Evolutionary conservation across 2,888 invertebrate species (phyloP), one percentile per base, ranked within the genome.

Genomic region (Eupeodes luniger): DNA sequence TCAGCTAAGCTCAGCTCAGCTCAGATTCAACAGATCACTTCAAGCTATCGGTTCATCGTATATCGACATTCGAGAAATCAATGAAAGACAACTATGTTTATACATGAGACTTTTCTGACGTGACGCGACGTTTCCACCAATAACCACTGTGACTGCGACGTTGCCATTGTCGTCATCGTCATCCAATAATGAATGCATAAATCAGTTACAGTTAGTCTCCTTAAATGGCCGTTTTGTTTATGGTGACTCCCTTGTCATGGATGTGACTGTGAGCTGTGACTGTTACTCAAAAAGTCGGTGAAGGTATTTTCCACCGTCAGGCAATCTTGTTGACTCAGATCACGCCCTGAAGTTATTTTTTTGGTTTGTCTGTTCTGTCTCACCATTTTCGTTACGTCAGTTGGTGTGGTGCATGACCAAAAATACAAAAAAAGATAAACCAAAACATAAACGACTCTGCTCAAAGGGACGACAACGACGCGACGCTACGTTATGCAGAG

Each of bases 241-340:
- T 59, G 61, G 80, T 64, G 67, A 72, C 81, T 87, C 82, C 72
- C 69, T 75, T 51, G 66, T 40, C 40, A 40, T 40, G 40, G 40
- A 40, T 19, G 49, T 27, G 44, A 27, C 34, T 11, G 10, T 10
- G 19, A 47, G 64, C 57, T 69, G 61, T 49, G 74, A 40, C 57
- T 66, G 14, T 47, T 27, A 57, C n/a, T 59, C n/a, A 61, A 64
- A 61, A 64, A 55, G 19, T 79, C 61, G 78, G 55, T 67, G 69
- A 70, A 74, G 74, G 75, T 76, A 83, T 84, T 53, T 84, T 75
- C 76, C 79, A 44, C 34, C 66, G 59, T 34, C 53, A 72, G 14
- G 14, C 66, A 72, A 87, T 83, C 83, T 88, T 88, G 85, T 85
- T 88, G 84, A 85, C 88, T 84, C 88, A 49, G 75, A 88, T 84